Evolutionary conservation across 1,140 invertebrate genomes (phyloP).

Genomic region (Uloborus diversus): DNA sequence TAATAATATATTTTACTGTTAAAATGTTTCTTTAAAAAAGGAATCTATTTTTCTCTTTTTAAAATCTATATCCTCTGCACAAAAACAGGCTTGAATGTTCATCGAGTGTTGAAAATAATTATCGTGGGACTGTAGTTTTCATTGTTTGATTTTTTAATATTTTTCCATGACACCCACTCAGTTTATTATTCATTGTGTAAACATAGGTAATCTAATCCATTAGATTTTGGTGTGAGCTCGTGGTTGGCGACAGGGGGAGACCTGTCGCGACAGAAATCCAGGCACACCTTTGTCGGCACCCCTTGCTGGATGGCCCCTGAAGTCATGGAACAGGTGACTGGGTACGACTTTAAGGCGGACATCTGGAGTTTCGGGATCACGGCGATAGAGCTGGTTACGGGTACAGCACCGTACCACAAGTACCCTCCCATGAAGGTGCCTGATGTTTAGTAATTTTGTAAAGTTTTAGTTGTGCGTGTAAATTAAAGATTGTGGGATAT

Average conservation of each 20-base stretch:
- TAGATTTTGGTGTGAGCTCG: conserved; percentile 89
- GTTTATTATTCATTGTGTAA: neutral
- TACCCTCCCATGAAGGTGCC: conserved; percentile 97
- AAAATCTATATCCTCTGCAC: too few species aligned
- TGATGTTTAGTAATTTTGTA: too few species aligned
- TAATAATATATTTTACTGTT: too few species aligned
- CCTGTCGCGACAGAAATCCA: conserved; percentile 91
- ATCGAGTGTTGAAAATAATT: too few species aligned
- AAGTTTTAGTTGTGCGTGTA: too few species aligned
- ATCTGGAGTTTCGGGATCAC: conserved; percentile 99
- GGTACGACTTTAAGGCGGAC: conserved; percentile 99
- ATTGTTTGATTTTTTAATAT: neutral
- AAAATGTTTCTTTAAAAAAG: too few species aligned
- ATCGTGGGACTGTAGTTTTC: too few species aligned
- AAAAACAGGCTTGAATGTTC: too few species aligned
- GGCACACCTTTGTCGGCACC: conserved; percentile 97
- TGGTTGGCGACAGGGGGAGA: conserved; percentile 92
- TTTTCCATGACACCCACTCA: neutral
- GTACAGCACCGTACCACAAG: conserved; percentile 98
- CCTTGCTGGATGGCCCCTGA: conserved; percentile 99
- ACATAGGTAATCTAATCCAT: neutral
- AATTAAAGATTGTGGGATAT: too few species aligned
- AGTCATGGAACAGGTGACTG: conserved; percentile 98
- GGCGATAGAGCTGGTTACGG: conserved; percentile 98
- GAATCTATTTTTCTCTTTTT: too few species aligned